Base-by-base conservation (phyloP, 2,113 vertebrate genomes). In the Muntiacus reevesi region DNA sequence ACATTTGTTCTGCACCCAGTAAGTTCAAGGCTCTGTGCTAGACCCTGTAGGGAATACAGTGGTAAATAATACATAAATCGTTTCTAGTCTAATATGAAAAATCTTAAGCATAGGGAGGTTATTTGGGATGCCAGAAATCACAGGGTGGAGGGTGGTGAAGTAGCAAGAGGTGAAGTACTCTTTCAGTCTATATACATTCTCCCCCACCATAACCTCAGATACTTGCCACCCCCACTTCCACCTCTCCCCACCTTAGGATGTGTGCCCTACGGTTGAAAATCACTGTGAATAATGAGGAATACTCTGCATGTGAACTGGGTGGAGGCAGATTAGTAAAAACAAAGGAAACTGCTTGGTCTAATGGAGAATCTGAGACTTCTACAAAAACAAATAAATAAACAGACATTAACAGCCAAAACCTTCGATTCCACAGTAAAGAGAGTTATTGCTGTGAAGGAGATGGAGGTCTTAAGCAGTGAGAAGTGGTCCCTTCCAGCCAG, bases 191-290 rank as follows among this genome's bases (percentile, higher is more conserved):
- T 21, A 11, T 45, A 6, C 3, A 14, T 47, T 82, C 50, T 95
- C 17, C 16, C 16, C 11, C 0, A 2, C 8, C 7, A 2, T 55
- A 54, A 87, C 88, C 54, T 87, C 76, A 93, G 40, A 43, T 2
- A 10, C 6, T 76, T 5, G 1, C 6, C 4, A 0, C 6, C 28
- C 14, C 6, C 1, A 4, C 14, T 50, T 23, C 33, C 3, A 11
- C 21, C 15, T n/a, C 7, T 50, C 12, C 14, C 4, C 28, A 8
- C 2, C 13, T 12, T 36, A 14, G 9, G n/a, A 50, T 67, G 45
- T 5, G 5, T 7, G 4, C 47, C 43, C 11, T 95, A 9, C 3
- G 11, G 19, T 6, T 84, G 55, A 47, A 19, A 89, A 67, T 91
- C 11, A n/a, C 60, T 64, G 25, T 57, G 28, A 62, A 27, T 25